A percentile compares a stretch with the other conserved stretches of the same genome.
phyloP scores from a whole-genome alignment of 92 coral and sea anemone species.

The Phenganax subtilis region DNA sequence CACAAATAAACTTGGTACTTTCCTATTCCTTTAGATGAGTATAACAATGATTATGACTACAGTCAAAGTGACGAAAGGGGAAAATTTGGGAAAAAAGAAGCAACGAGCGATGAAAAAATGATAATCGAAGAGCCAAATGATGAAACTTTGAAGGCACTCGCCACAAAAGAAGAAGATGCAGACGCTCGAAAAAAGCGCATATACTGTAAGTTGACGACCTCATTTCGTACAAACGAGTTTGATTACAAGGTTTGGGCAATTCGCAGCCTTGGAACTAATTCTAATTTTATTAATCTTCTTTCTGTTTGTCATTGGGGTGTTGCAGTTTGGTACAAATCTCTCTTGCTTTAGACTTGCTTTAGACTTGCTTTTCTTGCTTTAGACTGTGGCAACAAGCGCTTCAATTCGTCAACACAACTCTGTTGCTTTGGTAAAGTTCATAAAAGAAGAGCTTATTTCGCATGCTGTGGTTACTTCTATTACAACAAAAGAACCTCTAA shows the following conservation, averaged over 20 bases:
- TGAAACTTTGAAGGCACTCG: not conserved
- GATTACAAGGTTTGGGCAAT: not conserved
- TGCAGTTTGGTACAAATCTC: constrained; percentile 18
- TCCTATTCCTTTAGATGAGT: too few species aligned
- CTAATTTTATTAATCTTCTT: not conserved
- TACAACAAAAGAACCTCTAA: not conserved
- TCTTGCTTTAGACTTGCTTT: not conserved
- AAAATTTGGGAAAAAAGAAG: too few species aligned
- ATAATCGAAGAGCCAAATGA: too few species aligned
- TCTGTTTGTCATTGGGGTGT: constrained; percentile 29
- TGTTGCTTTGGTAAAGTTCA: constrained; percentile 21
- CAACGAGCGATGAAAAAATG: too few species aligned
- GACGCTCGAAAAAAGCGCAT: not conserved
- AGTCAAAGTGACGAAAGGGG: too few species aligned
- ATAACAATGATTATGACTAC: too few species aligned
- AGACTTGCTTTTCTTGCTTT: not conserved
- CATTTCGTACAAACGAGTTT: not conserved
- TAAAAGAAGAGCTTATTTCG: not conserved
- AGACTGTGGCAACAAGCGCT: not conserved
- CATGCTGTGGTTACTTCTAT: constrained; percentile 20
- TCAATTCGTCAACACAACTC: not conserved
- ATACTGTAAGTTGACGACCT: not conserved
- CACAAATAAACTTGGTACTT: too few species aligned
- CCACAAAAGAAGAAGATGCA: not conserved
- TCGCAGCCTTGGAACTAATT: not conserved